Evolutionary conservation across 2,113 vertebrate genomes (phyloP), one percentile per base, ranked within the genome.

Genomic region (Apteryx mantelli): DNA sequence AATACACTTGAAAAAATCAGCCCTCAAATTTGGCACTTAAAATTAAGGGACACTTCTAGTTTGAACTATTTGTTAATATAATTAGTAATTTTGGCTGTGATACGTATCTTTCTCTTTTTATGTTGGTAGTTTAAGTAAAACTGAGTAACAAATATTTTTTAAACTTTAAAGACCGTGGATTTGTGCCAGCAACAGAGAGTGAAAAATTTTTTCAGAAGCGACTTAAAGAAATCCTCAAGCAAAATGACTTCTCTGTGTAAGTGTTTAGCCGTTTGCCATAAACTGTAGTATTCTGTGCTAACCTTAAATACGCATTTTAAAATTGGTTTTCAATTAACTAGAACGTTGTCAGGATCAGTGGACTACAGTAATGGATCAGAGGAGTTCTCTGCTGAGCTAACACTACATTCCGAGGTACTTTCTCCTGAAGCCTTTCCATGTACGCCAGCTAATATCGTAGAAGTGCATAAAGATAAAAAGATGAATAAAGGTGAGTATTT

Each of bases 161-260:
- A 86, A 92, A 97, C 98, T 97, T 99, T 98, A 94, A 98, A 99
- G 99, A 99, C 97, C 99, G 97, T 78, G 98, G 97, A 82, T 98
- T 98, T 97, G 93, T 99, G 88, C 94, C 98, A 69, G 86, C 97
- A 82, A 98, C 99, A 77, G 99, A 99, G 95, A 99, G 99, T 91
- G 99, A 99, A 98, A 99, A 98, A 81, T 97, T 98, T 93, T 99
- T 99, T 98, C 98, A 99, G 98, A 99, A 98, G 98, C 99, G 98
- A 94, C 97, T 99, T 88, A 99, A 99, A 97, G 99, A 99, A 97
- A 99, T 99, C 92, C 98, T 99, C 95, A 99, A 98, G 97, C 99
- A 99, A 97, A 99, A 99, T 94, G 97, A 99, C 88, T 99, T 99
- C 96, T 98, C 99, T 89, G 96, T 99, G 99, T 99, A 98, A 99